Evolutionary conservation across 2,113 vertebrate species (phyloP).

Genomic region (Austrofundulus limnaeus): DNA sequence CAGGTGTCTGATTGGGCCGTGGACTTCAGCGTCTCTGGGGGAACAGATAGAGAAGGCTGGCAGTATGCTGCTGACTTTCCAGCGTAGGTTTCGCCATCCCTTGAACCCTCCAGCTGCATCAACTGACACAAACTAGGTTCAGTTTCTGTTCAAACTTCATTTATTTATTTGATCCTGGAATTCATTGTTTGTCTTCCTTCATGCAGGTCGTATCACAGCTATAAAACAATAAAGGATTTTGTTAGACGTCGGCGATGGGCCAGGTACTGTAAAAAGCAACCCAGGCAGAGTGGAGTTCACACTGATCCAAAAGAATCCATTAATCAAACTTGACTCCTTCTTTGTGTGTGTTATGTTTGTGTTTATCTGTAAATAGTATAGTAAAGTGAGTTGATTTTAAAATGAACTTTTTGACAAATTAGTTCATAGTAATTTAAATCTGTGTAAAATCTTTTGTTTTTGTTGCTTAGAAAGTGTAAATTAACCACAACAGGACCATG

Average conservation of each 20-base stretch:
- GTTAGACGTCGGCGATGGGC: slow-evolving; percentile 94
- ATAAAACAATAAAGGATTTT: slow-evolving; percentile 98
- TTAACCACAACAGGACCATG: slow-evolving; percentile 92
- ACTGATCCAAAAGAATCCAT: not conserved
- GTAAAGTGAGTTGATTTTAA: too few species aligned
- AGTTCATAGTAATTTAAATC: not conserved
- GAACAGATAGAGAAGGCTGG: slow-evolving; percentile 94
- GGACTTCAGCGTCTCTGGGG: slow-evolving; percentile 85
- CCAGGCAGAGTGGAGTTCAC: too few species aligned
- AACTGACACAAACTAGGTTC: not conserved
- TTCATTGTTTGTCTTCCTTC: slow-evolving; percentile 20
- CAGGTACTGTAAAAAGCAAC: slow-evolving; percentile 79
- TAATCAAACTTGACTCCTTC: slow-evolving; percentile 9
- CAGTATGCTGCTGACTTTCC: slow-evolving; percentile 97
- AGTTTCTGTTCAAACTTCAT: not conserved
- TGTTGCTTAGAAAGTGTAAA: slow-evolving; percentile 88
- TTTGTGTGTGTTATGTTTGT: too few species aligned
- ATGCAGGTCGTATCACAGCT: slow-evolving; percentile 89
- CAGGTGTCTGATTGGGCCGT: slow-evolving; percentile 92
- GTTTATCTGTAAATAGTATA: too few species aligned
- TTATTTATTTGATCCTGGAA: slow-evolving; percentile 1
- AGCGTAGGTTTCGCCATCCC: slow-evolving; percentile 78
- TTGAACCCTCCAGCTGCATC: not conserved
- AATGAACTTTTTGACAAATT: too few species aligned
- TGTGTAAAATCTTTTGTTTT: not conserved